phyloP scores from a whole-genome alignment of 2,113 vertebrate genomes.

The Sterna hirundo region DNA sequence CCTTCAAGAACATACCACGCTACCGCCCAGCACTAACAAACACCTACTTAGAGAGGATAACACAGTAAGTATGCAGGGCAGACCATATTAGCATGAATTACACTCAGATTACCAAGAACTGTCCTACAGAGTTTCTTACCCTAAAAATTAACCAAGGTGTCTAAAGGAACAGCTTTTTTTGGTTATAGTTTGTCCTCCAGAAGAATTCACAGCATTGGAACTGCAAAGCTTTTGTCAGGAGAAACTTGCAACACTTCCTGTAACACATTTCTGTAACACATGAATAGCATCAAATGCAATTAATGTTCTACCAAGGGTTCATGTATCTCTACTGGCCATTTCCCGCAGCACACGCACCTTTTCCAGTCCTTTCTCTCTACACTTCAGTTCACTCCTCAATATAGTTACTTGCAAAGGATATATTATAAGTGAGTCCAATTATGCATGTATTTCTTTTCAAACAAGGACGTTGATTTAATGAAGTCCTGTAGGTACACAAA shows the following conservation, averaged over 20 bases:
- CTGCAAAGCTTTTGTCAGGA: not conserved
- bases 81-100: not conserved
- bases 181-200: not conserved
- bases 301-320: not conserved
- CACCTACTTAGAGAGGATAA: conserved; percentile 18
- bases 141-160: not conserved
- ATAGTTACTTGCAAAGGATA: not conserved
- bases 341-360: accelerated
- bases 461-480: not conserved
- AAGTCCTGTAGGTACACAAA: not conserved
- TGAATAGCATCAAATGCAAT: not conserved
- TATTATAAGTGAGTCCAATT: not conserved
- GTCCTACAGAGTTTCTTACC: not conserved
- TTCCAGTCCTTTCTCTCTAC: not conserved
- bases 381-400: not conserved
- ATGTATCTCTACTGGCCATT: not conserved
- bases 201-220: accelerated
- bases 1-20: not conserved
- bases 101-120: not conserved
- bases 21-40: conserved; percentile 29
- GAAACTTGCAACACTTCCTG: not conserved
- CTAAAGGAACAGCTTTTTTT: not conserved
- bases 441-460: not conserved
- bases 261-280: not conserved
- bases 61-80: not conserved